Conservation (phyloP, 2,113 vertebrate species). For the Colossoma macropomum region DNA sequence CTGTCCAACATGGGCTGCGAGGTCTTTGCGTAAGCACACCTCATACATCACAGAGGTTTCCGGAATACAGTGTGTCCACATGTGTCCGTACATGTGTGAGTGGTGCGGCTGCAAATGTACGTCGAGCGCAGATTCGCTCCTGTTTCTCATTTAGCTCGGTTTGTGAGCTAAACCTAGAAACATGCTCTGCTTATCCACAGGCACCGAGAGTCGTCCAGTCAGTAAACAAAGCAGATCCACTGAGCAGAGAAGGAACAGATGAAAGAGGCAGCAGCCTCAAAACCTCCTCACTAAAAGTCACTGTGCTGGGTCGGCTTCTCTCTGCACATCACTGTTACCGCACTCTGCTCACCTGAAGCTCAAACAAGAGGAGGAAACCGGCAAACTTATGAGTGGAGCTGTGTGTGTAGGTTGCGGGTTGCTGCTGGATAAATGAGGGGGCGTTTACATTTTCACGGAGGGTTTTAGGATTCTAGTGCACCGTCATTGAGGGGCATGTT, state of each 20-base stretch:
- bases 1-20: neutral
- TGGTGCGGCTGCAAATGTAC: neutral
- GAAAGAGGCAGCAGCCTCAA: neutral
- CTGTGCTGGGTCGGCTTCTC: neutral
- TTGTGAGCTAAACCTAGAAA: conserved; percentile 49
- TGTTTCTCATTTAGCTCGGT: conserved; percentile 27
- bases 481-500: too few species aligned
- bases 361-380: neutral
- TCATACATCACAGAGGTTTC: conserved; percentile 10
- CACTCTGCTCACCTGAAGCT: neutral
- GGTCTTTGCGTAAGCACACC: conserved; percentile 15
- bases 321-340: neutral
- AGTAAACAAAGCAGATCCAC: conserved; percentile 60
- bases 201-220: conserved; percentile 5
- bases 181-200: conserved; percentile 21
- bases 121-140: neutral
- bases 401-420: neutral
- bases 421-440: neutral
- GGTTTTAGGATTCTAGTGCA: neutral
- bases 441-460: neutral
- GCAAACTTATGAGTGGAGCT: neutral
- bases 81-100: conserved; percentile 29
- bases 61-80: conserved; percentile 29
- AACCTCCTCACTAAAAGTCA: neutral
- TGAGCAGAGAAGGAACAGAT: conserved; percentile 30